Base-by-base conservation (phyloP, 2,888 invertebrate species). In the Caenorhabditis imperialis region DNA sequence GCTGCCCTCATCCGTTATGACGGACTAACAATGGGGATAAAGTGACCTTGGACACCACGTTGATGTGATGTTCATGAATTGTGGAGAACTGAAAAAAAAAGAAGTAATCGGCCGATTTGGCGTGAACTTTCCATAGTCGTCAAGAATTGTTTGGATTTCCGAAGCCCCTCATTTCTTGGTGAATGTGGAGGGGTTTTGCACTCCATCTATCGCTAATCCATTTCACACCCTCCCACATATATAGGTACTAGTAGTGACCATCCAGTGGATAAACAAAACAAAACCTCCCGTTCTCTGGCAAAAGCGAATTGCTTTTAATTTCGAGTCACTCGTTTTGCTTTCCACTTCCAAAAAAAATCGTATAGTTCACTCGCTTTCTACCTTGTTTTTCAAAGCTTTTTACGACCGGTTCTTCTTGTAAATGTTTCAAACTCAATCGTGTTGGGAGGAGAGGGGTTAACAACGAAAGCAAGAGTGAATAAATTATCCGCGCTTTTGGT, bases 261-360 rank as follows among this genome's bases (percentile, higher is more conserved):
- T 37, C 22, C 25, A 58, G 40, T 50, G 50, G 57, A 67, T 67
- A 67, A 67, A 67, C 67, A 67, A 67, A 67, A 57, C 51, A 44
- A 55, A 30, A 12, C 18, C 30, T 3, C 25, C 27, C n/a, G n/a
- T n/a, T n/a, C n/a, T n/a, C n/a, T n/a, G 6, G 30, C 7, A 30
- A 30, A 48, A 22, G 35, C 42, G 50, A 67, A 67, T 44, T n/a
- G 37, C 57, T 57, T 57, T 51, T 40, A 51, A 57, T 57, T 57
- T 57, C 27, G 35, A 23, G 33, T 7, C 50, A 6, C 23, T 37
- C 35, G 14, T 25, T 35, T 16, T 10, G 40, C 25, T 67, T 30
- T 10, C 6, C 30, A 7, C 30, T 30, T 30, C 30, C 30, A 6
- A 30, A 30, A 7, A 16, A 37, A 51, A 67, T 67, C 50, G 67